Conservation (phyloP, 2,888 invertebrate species). For the Sphaerophoria rueppellii region DNA sequence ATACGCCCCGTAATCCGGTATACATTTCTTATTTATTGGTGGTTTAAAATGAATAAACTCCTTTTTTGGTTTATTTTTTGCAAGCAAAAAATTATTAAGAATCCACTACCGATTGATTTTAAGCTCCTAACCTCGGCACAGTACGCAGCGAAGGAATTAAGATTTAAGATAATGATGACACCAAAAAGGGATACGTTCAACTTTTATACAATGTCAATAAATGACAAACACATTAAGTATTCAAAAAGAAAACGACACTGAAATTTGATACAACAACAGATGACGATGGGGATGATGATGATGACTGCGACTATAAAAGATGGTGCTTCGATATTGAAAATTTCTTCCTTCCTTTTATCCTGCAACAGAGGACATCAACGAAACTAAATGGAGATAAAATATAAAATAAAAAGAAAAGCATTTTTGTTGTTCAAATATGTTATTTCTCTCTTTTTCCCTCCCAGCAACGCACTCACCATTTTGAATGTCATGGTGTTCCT, state of each 20-base stretch:
- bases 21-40: too few species aligned
- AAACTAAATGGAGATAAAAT: background rate
- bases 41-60: too few species aligned
- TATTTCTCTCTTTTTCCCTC: background rate
- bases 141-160: background rate
- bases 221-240: conserved; percentile 20
- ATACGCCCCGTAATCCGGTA: too few species aligned
- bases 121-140: background rate
- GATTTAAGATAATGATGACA: conserved; percentile 19
- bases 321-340: conserved; percentile 24
- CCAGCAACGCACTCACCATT: background rate
- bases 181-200: conserved; percentile 9
- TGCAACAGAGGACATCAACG: background rate
- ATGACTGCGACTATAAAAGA: conserved; percentile 11
- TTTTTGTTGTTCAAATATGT: background rate
- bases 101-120: background rate
- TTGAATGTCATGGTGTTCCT: background rate
- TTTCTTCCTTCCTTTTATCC: conserved; percentile 9
- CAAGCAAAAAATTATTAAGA: too few species aligned
- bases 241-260: background rate
- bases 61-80: too few species aligned
- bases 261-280: conserved; percentile 10
- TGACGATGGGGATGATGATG: background rate
- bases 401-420: background rate
- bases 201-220: conserved; percentile 21